Evolutionary conservation across 2,888 invertebrate species (phyloP), one percentile per base, ranked within the genome.

Genomic region (Heliconius ethilla): DNA sequence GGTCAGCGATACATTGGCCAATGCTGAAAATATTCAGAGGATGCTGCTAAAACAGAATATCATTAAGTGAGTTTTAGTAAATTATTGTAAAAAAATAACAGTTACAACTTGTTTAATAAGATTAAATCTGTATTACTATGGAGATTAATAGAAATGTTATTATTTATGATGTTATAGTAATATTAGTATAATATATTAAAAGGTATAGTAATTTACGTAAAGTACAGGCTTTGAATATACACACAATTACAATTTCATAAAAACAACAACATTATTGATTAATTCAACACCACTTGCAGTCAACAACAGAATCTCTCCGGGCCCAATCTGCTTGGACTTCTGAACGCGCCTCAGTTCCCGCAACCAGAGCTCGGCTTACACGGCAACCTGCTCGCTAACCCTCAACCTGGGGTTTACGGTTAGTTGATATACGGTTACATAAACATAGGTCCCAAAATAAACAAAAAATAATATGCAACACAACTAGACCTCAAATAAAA

Each of bases 41-140:
- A 94, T 95, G 94, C 84, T 95, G 82, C 84, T 94, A 76, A 94
- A 94, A 76, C 95, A 95, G 84, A 94, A 94, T 84, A 93, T 94
- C 81, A 93, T 94, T 87, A 94, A 93, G 95, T 95, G 55, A 91
- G 92, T 33, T 33, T 2, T 25, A n/a, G 25, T n/a, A n/a, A 3
- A 3, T 59, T 59, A 3, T 3, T n/a, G 3, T 59, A n/a, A 59
- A 59, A 1, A 59, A 59, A 18, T 18, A 51, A 51, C 7, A 51
- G 18, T 51, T 18, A 7, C 51, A 51, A 18, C 2, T 7, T 51
- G 18, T 51, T 51, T 18, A 51, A 22, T 51, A 51, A 51, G 51
- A 18, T 22, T 51, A 7, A 51, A 18, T 7, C 45, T 45, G 45
- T 18, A 2, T 18, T 18, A 51, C 7, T 51, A 18, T 18, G 51